Evolutionary conservation across 1,140 invertebrate species (phyloP).

Genomic region (Temnothorax longispinosus): DNA sequence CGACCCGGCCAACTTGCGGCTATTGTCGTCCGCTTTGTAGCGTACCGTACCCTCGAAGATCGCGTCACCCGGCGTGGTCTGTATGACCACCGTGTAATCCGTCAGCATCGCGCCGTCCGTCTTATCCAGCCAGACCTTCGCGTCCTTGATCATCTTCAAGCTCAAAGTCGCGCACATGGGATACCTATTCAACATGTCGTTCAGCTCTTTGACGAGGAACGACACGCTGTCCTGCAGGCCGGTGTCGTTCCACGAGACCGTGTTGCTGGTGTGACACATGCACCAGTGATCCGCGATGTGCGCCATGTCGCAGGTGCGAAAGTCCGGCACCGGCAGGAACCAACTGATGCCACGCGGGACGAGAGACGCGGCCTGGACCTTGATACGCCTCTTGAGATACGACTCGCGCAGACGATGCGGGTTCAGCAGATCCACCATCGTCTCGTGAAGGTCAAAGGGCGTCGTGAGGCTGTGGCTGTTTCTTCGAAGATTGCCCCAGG

Average conservation of each 20-base stretch:
- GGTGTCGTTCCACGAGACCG: constrained; percentile 85
- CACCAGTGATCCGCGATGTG: constrained; percentile 94
- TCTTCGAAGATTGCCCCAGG: constrained; percentile 84
- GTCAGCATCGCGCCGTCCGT: constrained; percentile 80
- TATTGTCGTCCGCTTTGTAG: constrained; percentile 79
- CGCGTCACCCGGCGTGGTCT: constrained; percentile 89
- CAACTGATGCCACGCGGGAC: constrained; percentile 90
- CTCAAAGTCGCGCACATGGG: constrained; percentile 87
- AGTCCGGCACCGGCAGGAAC: constrained; percentile 90
- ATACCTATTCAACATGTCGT: constrained; percentile 87
- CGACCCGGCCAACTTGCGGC: constrained; percentile 86
- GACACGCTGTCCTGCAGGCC: constrained; percentile 85
- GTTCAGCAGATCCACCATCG: constrained; percentile 88
- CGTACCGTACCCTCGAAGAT: constrained; percentile 92
- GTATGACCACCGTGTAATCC: constrained; percentile 89
- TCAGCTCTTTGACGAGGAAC: constrained; percentile 88
- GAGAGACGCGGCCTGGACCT: constrained; percentile 71
- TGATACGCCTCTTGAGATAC: constrained; percentile 69
- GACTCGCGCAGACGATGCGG: constrained; percentile 78
- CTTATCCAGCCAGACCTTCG: constrained; percentile 85
- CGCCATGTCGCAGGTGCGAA: constrained; percentile 91
- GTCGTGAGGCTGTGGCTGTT: constrained; percentile 87
- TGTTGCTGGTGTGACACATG: constrained; percentile 89
- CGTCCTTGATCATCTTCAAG: constrained; percentile 86
- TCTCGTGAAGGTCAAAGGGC: constrained; percentile 89